Evolutionary conservation across 23 tunicate species (phyloP).

Genomic region (Diplosoma virens): DNA sequence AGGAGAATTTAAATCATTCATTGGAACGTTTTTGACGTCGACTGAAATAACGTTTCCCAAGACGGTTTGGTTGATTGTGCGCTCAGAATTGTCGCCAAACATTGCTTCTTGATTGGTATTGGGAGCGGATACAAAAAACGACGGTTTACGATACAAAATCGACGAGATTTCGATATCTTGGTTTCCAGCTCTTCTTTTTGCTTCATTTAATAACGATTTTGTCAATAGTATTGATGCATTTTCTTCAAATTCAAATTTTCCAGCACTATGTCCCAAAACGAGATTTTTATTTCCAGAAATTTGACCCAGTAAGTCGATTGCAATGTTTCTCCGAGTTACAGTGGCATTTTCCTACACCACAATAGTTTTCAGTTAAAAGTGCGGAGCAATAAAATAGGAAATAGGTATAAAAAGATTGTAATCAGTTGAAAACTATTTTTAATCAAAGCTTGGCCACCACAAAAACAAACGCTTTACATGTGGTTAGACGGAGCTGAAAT

Average conservation of each 20-base stretch:
- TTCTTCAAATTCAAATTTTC: not conserved
- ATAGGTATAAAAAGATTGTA: no score
- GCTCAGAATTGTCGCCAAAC: slow-evolving; percentile 57
- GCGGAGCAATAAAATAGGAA: not conserved
- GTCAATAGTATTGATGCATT: slow-evolving; percentile 13
- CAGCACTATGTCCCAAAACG: not conserved
- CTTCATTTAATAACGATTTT: slow-evolving; percentile 28
- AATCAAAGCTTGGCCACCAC: not conserved
- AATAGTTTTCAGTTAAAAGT: no score
- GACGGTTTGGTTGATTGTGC: not conserved
- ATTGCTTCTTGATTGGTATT: not conserved
- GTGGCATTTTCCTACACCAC: slow-evolving; percentile 33
- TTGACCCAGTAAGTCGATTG: slow-evolving; percentile 16
- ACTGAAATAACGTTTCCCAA: slow-evolving; percentile 61
- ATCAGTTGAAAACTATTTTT: no score
- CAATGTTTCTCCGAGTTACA: slow-evolving; percentile 32
- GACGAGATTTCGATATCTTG: slow-evolving; percentile 42
- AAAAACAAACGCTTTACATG: not conserved
- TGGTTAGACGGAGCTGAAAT: no score
- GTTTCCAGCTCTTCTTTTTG: not conserved
- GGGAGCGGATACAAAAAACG: slow-evolving; percentile 24
- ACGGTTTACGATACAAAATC: slow-evolving; percentile 42
- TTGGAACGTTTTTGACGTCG: slow-evolving; percentile 34
- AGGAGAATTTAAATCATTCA: slow-evolving; percentile 43
- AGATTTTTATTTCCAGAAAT: not conserved